These are phyloP conservation scores for Urocynchramus pylzowi DNA, from an alignment of 2,113 vertebrate genomes.

Conservation along the genomic window DNA sequence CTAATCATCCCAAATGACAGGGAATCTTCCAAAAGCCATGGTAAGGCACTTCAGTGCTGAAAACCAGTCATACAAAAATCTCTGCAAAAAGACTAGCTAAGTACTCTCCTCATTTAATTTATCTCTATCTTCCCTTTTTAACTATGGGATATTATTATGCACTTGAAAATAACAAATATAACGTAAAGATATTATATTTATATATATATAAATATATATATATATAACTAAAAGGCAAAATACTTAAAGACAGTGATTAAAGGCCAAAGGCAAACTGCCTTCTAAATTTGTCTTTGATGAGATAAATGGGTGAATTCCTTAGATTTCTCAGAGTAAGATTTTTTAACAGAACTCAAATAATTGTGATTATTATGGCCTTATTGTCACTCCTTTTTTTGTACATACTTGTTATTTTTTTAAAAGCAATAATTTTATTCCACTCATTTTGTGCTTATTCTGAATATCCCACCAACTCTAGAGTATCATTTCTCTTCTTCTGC, in stretches of 20 bases:
- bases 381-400: not conserved
- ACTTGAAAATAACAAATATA: not conserved
- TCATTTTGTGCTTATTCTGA: not conserved
- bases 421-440: not conserved
- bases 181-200: not conserved
- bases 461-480: not conserved
- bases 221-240: not conserved
- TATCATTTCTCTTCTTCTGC: not conserved
- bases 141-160: not conserved
- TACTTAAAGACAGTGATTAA: not conserved
- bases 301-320: not conserved
- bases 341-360: not conserved
- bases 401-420: accelerated
- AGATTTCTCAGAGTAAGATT: not conserved
- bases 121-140: not conserved
- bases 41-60: not conserved
- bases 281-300: constrained; percentile 1
- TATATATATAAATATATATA: not conserved
- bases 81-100: not conserved
- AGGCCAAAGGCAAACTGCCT: not conserved
- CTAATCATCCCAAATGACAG: not conserved
- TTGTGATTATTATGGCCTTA: not conserved
- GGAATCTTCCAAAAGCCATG: not conserved
- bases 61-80: not conserved
- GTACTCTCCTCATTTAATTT: not conserved